Evolutionary conservation across 1,140 invertebrate species (phyloP).

Genomic region (Aethina tumida): DNA sequence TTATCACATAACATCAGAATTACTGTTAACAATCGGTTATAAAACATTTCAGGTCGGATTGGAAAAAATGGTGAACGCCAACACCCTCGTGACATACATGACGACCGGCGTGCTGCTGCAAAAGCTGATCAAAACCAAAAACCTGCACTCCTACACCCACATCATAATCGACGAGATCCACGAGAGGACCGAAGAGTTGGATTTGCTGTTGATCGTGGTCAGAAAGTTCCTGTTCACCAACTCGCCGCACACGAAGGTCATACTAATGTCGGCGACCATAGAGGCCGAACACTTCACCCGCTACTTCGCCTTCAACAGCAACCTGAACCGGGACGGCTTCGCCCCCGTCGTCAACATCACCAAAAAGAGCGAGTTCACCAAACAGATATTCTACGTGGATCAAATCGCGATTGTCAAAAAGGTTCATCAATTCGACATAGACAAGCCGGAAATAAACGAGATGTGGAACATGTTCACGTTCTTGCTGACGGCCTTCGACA

Average conservation of each 20-base stretch:
- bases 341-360: slow-evolving; percentile 47
- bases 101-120: slow-evolving; percentile 71
- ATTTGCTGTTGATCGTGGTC: slow-evolving; percentile 80
- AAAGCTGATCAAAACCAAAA: slow-evolving; percentile 57
- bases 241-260: slow-evolving; percentile 60
- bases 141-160: slow-evolving; percentile 70
- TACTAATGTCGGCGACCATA: slow-evolving; percentile 85
- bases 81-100: slow-evolving; percentile 80
- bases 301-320: slow-evolving; percentile 67
- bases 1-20: no score
- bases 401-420: slow-evolving; percentile 41
- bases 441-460: slow-evolving; percentile 37
- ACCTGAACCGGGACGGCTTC: slow-evolving; percentile 5
- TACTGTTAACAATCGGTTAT: no score
- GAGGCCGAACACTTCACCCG: slow-evolving; percentile 58
- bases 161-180: slow-evolving; percentile 94
- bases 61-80: slow-evolving; percentile 43
- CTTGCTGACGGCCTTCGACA: slow-evolving; percentile 61
- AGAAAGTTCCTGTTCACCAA: slow-evolving; percentile 68
- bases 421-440: slow-evolving; percentile 39
- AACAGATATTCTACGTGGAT: slow-evolving; percentile 62
- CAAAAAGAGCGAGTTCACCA: slow-evolving; percentile 41
- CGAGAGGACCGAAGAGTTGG: slow-evolving; percentile 88
- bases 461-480: slow-evolving; percentile 42
- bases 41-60: slow-evolving; percentile 42